Evolutionary conservation across 2,797 vertebrate genomes (phyloP).

Genomic region (Orientallactaga sibirica): DNA sequence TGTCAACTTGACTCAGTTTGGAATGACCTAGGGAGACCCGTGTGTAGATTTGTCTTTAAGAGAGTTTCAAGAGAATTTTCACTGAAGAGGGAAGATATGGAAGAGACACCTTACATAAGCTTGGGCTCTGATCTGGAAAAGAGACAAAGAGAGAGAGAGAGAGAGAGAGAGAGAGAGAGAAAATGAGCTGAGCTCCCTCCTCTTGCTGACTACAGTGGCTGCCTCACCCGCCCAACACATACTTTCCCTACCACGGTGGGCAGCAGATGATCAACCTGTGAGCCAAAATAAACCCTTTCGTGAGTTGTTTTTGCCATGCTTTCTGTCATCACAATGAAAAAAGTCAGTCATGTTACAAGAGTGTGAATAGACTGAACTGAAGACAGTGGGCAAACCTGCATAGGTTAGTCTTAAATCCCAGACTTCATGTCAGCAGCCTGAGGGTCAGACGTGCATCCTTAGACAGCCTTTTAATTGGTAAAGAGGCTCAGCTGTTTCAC

Average conservation of each 20-base stretch:
- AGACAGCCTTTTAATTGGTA: slow-evolving; percentile 23
- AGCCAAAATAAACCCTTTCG: no score
- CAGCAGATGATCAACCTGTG: not conserved
- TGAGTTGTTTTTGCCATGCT: no score
- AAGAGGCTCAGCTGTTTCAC: not conserved
- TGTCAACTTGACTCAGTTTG: not conserved
- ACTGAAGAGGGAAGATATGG: not conserved
- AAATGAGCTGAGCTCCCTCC: no score
- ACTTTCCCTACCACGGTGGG: not conserved
- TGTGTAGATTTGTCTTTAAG: not conserved
- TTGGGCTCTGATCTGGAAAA: not conserved
- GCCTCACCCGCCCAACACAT: no score
- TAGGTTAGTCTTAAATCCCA: slow-evolving; percentile 9
- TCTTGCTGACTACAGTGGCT: not conserved
- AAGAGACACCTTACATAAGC: not conserved
- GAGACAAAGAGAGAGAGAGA: not conserved
- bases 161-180: not conserved
- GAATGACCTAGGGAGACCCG: not conserved
- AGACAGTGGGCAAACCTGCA: not conserved
- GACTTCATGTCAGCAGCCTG: not conserved
- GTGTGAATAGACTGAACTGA: slow-evolving; percentile 8
- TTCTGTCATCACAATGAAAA: not conserved
- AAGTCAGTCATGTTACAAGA: not conserved
- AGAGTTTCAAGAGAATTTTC: not conserved
- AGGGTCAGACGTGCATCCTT: not conserved